phyloP scores from a whole-genome alignment of 2,113 vertebrate species.

The Egretta garzetta region DNA sequence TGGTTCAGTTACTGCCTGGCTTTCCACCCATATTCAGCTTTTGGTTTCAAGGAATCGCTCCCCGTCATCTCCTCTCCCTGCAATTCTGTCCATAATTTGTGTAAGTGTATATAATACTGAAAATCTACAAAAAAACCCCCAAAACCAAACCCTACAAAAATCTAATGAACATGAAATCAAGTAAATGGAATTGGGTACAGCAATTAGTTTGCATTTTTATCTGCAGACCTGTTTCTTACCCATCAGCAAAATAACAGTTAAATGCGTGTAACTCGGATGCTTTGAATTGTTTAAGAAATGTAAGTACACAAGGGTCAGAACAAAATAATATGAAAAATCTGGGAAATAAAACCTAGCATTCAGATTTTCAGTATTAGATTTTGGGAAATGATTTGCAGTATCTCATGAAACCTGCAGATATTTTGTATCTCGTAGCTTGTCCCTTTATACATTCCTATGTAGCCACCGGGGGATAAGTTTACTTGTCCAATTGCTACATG shows the following conservation, averaged over 20 bases:
- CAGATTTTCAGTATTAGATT: background rate
- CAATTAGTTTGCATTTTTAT: conserved; percentile 69
- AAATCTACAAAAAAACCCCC: background rate
- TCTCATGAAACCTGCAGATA: background rate
- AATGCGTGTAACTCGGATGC: background rate
- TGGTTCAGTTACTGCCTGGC: background rate
- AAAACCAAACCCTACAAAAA: background rate
- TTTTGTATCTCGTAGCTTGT: background rate
- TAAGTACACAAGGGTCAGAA: conserved; percentile 8
- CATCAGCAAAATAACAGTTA: conserved; percentile 38
- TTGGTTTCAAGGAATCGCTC: background rate
- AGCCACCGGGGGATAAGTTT: background rate
- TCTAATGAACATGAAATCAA: conserved; percentile 63
- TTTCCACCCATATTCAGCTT: conserved; percentile 19
- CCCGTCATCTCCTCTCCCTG: background rate
- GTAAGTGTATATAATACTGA: background rate
- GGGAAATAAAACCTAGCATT: background rate
- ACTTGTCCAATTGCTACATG: background rate
- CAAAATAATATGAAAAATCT: conserved; percentile 26
- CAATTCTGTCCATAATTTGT: conserved; percentile 9
- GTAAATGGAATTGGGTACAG: conserved; percentile 44
- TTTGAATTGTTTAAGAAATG: conserved; percentile 48
- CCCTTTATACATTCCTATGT: background rate
- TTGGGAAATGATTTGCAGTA: background rate
- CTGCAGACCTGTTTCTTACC: conserved; percentile 50